A percentile compares a stretch with the other conserved stretches of the same genome.
These are phyloP conservation scores for Emydocephalus ijimae DNA, from an alignment of 2,113 vertebrate species.

Conservation along the genomic window DNA sequence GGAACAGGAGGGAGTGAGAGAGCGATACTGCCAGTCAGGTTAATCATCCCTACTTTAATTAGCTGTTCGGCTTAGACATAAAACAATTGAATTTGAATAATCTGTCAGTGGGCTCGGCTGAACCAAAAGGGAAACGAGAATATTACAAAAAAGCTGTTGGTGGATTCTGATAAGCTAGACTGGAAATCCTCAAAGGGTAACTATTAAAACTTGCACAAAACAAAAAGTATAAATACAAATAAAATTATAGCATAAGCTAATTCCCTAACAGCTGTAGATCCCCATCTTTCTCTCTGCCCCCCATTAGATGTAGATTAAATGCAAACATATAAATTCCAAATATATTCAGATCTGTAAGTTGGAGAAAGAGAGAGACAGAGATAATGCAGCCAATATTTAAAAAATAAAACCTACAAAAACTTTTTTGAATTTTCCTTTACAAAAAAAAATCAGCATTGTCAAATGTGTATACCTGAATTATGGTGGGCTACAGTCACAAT, in stretches of 20 bases:
- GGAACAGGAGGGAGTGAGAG: constrained; percentile 62
- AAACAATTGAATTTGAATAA: constrained; percentile 89
- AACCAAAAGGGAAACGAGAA: constrained; percentile 83
- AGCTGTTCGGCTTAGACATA: constrained; percentile 90
- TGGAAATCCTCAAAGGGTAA: constrained; percentile 79
- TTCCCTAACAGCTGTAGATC: constrained; percentile 59
- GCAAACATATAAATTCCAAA: constrained; percentile 39
- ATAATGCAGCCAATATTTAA: background rate
- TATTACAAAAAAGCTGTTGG: constrained; percentile 82
- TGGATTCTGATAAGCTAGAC: constrained; percentile 77
- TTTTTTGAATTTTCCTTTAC: constrained; percentile 13
- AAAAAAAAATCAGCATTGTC: constrained; percentile 24
- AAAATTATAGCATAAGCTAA: constrained; percentile 58
- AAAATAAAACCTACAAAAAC: rapidly evolving
- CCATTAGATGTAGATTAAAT: constrained; percentile 41
- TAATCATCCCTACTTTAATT: constrained; percentile 95
- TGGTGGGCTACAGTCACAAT: constrained; percentile 59
- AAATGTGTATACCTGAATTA: background rate
- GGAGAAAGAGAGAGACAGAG: background rate
- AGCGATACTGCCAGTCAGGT: constrained; percentile 85
- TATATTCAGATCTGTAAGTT: background rate
- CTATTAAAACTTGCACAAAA: constrained; percentile 79
- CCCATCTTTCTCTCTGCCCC: constrained; percentile 31
- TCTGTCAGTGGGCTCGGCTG: constrained; percentile 83
- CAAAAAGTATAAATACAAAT: constrained; percentile 73